These are phyloP conservation scores for Helicoverpa zea DNA, from an alignment of 1,140 invertebrate genomes.

Conservation along the genomic window DNA sequence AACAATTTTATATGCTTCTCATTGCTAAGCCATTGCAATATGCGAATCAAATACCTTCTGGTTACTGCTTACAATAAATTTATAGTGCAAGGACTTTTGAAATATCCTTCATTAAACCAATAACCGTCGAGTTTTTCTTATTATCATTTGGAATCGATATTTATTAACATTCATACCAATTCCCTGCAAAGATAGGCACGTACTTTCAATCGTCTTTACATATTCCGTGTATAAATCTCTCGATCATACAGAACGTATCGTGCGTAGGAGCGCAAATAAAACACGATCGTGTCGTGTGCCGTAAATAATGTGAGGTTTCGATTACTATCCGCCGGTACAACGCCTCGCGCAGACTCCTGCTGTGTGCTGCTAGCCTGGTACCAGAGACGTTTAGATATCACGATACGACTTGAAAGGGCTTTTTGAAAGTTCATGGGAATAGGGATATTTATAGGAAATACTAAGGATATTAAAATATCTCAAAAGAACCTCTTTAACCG, in stretches of 20 bases:
- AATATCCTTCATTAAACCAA: no score
- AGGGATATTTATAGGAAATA: not conserved
- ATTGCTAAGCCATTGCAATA: no score
- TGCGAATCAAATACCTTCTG: no score
- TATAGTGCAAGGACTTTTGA: no score
- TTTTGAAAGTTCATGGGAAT: not conserved
- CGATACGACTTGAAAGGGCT: constrained; percentile 44
- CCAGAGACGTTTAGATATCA: constrained; percentile 31
- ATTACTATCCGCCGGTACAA: constrained; percentile 70
- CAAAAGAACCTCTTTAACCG: no score
- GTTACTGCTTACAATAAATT: no score
- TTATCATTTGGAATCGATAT: not conserved
- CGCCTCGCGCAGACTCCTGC: constrained; percentile 66
- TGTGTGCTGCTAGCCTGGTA: constrained; percentile 52
- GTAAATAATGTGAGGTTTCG: constrained; percentile 76
- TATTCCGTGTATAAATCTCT: not conserved
- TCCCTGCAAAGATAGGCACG: not conserved
- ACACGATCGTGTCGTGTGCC: constrained; percentile 61
- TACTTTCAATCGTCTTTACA: constrained; percentile 7
- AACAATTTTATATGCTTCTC: not conserved
- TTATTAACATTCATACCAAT: constrained; percentile 3
- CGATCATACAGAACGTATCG: constrained; percentile 12
- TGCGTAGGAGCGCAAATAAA: constrained; percentile 65
- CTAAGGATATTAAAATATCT: no score
- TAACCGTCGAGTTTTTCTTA: not conserved